Evolutionary conservation across 2,888 invertebrate species (phyloP), one percentile per base, ranked within the genome.

Genomic region (Tetragonisca angustula): DNA sequence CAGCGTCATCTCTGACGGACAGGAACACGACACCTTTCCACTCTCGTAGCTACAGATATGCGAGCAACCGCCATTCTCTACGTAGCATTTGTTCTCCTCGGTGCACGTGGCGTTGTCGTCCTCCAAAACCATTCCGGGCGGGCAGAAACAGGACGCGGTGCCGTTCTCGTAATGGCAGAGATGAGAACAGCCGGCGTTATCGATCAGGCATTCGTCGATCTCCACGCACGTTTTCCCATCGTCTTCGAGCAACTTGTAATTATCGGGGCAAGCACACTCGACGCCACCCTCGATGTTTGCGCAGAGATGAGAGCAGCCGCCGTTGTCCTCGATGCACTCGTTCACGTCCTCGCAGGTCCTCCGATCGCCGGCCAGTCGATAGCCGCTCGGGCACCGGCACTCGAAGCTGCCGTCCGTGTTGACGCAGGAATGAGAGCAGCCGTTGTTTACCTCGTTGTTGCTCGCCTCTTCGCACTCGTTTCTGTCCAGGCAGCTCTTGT

Each of bases 401-500:
- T 94, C 92, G 91, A 95, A 97, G 36, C 96, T 95, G 24, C 97
- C 97, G 17, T 94, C 92, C 0, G 95, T 95, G 91, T 97, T 97
- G 64, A 96, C 94, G 91, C 97, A 97, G 83, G 94, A 91, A 81
- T 94, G 90, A 84, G 93, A 89, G 90, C 93, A 93, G 27, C 83
- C 92, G 32, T 90, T 93, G 52, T 86, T 92, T 49, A 87, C 87
- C 81, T 94, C 94, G 15, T 93, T 92, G 15, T 93, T 92, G 52
- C 91, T 93, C 19, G 36, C 61, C 24, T 91, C 91, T 0, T 92
- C 90, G 79, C 96, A 96, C 87, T 96, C 96, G 86, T 96, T 95
- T 5, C 95, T 91, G 84, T 96, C 96, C 80, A 94, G 92, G 76
- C 93, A 93, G 5, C 86, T 91, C n/a, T 50, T 83, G n/a, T 87